Percentiles rank a stretch among this genome's conserved stretches.
These are phyloP conservation scores for Coluber constrictor DNA, from an alignment of 2,797 vertebrate species.

Conservation along the genomic window DNA sequence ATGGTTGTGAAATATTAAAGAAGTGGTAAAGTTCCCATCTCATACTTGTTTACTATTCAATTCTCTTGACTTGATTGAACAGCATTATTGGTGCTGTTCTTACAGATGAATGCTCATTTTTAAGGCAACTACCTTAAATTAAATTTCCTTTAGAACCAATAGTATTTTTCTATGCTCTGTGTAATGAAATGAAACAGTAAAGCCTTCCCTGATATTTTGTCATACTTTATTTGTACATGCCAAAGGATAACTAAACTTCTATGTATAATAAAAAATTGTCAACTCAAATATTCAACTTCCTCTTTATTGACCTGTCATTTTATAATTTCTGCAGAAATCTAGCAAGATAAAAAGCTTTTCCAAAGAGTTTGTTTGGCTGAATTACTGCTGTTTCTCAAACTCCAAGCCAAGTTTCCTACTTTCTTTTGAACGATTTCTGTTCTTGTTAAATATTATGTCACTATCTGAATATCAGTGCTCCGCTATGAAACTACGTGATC, in stretches of 20 bases:
- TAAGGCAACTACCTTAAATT: neutral
- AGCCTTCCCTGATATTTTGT: neutral
- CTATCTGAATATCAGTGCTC: too few species aligned
- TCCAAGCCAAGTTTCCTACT: neutral
- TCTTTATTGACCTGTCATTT: neutral
- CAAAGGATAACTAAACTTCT: neutral
- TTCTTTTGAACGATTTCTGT: neutral
- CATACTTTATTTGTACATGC: neutral
- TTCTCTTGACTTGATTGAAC: too few species aligned
- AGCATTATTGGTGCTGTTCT: neutral
- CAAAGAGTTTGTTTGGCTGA: neutral
- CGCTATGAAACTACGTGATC: too few species aligned
- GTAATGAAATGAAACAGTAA: neutral
- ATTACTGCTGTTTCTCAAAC: neutral
- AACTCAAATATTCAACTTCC: neutral
- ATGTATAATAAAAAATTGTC: neutral
- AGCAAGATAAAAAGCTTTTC: neutral
- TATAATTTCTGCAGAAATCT: neutral
- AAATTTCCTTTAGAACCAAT: neutral
- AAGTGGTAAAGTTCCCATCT: too few species aligned
- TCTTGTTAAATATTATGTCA: neutral
- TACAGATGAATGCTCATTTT: neutral
- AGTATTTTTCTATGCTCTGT: neutral
- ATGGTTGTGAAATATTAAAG: too few species aligned
- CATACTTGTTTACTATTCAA: too few species aligned